Conservation (phyloP, 2,888 invertebrate species). For the Nezara viridula region DNA sequence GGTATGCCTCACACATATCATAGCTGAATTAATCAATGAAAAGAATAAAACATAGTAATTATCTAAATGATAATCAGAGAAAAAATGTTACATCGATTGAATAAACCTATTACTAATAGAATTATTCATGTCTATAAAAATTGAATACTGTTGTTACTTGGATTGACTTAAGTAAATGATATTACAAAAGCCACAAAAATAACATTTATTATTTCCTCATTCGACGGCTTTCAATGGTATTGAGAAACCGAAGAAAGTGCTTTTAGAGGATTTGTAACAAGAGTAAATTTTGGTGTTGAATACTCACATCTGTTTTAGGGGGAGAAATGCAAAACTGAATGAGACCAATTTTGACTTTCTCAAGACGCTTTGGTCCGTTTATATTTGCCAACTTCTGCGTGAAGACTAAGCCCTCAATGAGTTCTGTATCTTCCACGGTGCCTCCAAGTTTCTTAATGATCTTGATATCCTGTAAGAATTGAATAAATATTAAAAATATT, state of each 20-base stretch:
- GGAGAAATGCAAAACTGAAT: slow-evolving; percentile 99
- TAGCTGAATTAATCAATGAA: no score
- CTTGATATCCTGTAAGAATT: slow-evolving; percentile 80
- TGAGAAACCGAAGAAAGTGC: background rate
- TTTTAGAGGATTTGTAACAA: slow-evolving; percentile 68
- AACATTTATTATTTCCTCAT: slow-evolving; percentile 2
- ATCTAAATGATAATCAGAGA: no score
- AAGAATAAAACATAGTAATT: no score
- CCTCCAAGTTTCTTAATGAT: slow-evolving; percentile 97
- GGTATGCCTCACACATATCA: no score
- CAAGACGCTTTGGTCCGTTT: slow-evolving; percentile 92
- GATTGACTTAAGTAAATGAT: background rate
- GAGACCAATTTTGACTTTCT: no score
- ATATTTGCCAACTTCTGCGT: slow-evolving; percentile 89
- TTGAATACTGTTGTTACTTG: background rate
- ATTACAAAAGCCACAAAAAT: background rate
- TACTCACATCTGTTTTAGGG: no score
- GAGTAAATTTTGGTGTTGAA: no score
- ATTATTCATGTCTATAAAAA: background rate
- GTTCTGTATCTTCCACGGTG: slow-evolving; percentile 96
- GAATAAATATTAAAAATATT: background rate
- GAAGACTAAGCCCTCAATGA: slow-evolving; percentile 95
- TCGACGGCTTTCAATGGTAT: background rate
- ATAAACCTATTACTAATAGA: background rate
- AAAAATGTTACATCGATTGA: no score